phyloP scores from a whole-genome alignment of 2,113 vertebrate genomes.

The Callocephalon fimbriatum region DNA sequence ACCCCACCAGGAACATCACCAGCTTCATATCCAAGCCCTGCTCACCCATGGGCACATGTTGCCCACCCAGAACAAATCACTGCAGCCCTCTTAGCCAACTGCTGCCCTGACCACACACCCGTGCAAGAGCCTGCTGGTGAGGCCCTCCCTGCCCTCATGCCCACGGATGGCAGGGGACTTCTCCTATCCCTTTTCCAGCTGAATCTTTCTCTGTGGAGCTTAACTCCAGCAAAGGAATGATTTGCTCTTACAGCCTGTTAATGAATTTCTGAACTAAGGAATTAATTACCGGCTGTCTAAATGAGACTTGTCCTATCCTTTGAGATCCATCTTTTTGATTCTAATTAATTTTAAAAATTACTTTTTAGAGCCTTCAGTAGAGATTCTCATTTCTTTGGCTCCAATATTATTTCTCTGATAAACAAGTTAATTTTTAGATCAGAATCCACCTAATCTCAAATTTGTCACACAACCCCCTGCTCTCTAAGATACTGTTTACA shows the following conservation, averaged over 20 bases:
- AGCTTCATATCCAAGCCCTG: neutral
- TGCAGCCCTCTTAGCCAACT: rapidly evolving
- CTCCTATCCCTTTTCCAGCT: neutral
- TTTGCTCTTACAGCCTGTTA: constrained; percentile 63
- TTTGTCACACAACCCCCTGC: constrained; percentile 62
- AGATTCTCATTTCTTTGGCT: constrained; percentile 75
- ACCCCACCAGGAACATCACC: neutral
- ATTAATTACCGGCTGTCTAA: constrained; percentile 78
- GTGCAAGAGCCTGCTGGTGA: neutral
- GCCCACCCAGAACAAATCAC: neutral
- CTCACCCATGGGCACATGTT: rapidly evolving
- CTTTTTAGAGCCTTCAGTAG: constrained; percentile 58
- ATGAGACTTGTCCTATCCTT: constrained; percentile 76
- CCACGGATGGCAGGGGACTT: neutral
- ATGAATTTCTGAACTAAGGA: constrained; percentile 70
- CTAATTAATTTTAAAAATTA: constrained; percentile 83
- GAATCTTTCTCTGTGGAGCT: constrained; percentile 15
- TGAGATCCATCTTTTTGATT: constrained; percentile 80
- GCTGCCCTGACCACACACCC: rapidly evolving
- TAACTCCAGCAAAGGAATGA: constrained; percentile 42
- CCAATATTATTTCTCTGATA: constrained; percentile 77
- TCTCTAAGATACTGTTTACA: constrained; percentile 52
- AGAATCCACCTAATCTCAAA: constrained; percentile 1
- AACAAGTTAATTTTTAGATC: constrained; percentile 69
- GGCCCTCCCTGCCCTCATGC: neutral